Conservation (phyloP, 1,140 invertebrate genomes). For the Elysia chlorotica region DNA sequence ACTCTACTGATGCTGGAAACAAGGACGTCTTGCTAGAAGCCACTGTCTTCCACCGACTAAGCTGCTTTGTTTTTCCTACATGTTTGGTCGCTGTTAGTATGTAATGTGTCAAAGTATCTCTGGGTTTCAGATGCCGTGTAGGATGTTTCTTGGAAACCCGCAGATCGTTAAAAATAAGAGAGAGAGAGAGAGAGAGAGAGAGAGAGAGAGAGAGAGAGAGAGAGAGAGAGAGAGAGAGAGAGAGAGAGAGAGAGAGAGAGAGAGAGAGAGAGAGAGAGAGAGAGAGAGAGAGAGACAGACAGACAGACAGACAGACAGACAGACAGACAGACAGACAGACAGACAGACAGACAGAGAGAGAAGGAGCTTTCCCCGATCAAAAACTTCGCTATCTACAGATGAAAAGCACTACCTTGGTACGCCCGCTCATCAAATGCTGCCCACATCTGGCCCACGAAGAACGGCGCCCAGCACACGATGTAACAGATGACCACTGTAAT, state of each 20-base stretch:
- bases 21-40: no score
- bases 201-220: neutral
- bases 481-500: constrained; percentile 76
- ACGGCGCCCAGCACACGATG: constrained; percentile 76
- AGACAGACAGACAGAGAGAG: constrained; percentile 1
- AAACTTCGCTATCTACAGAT: no score
- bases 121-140: no score
- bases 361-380: no score
- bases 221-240: neutral
- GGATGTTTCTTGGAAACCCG: no score
- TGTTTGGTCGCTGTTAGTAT: no score
- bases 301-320: constrained; percentile 11
- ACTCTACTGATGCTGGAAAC: no score
- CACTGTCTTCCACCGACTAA: no score
- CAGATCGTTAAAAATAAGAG: no score
- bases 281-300: constrained; percentile 5
- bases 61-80: no score
- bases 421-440: constrained; percentile 48
- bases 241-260: neutral
- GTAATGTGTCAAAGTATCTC: no score
- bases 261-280: constrained; percentile 1
- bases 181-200: neutral
- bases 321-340: constrained; percentile 11
- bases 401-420: no score
- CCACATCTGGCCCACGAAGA: constrained; percentile 67